Percentiles rank a stretch among this genome's conserved stretches.
Evolutionary conservation across 2,888 invertebrate genomes (phyloP).

Genomic region (Tolmerus cingulatus): DNA sequence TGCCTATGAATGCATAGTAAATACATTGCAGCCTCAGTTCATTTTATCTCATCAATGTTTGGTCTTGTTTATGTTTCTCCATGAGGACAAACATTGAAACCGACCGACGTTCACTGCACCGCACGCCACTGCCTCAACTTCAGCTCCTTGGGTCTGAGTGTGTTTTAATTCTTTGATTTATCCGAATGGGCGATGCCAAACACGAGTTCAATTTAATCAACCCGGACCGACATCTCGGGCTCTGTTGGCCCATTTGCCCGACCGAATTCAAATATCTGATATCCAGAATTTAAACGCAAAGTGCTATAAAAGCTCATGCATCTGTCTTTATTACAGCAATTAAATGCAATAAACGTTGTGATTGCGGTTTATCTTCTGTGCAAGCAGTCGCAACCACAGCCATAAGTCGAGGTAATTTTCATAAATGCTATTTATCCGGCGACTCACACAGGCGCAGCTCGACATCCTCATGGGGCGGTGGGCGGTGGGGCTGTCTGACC

Average conservation of each 20-base stretch:
- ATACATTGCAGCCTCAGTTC: background rate
- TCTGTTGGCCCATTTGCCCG: background rate
- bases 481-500: background rate
- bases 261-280: slow-evolving; percentile 21
- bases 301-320: slow-evolving; percentile 45
- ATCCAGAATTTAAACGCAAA: slow-evolving; percentile 6
- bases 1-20: background rate
- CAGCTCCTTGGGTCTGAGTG: background rate
- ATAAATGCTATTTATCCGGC: slow-evolving; percentile 46
- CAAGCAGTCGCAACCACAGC: slow-evolving; percentile 32
- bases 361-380: slow-evolving; percentile 48
- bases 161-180: slow-evolving; percentile 4
- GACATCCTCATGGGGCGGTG: background rate
- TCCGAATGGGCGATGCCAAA: background rate
- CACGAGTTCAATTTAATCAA: slow-evolving; percentile 30
- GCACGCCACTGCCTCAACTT: background rate
- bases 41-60: background rate
- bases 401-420: slow-evolving; percentile 47
- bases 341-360: slow-evolving; percentile 49
- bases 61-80: background rate
- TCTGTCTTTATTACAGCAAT: slow-evolving; percentile 49
- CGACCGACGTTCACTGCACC: background rate
- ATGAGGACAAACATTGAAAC: background rate
- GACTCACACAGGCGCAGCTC: background rate
- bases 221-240: background rate